Percentiles rank a stretch among this genome's conserved stretches.
Evolutionary conservation across 2,113 vertebrate species (phyloP).

Genomic region (Myocastor coypus): DNA sequence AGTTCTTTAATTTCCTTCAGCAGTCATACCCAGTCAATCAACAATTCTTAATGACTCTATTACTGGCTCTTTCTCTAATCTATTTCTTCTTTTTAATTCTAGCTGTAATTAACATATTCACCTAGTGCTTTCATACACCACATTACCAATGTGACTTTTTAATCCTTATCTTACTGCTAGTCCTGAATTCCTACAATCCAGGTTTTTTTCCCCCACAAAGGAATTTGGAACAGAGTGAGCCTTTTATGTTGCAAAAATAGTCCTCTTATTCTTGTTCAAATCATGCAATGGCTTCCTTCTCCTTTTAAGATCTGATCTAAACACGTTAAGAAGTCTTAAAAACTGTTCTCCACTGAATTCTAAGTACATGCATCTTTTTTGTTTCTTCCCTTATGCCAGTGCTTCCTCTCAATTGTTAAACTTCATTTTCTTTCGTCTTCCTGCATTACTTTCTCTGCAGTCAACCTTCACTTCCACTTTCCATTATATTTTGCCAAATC

Average conservation of each 20-base stretch:
- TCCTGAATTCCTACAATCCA: no score
- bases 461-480: background rate
- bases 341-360: background rate
- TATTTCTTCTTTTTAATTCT: constrained; percentile 14
- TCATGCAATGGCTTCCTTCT: background rate
- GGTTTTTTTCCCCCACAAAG: background rate
- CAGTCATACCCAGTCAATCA: background rate
- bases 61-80: background rate
- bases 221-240: background rate
- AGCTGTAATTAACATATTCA: background rate
- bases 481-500: background rate
- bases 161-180: no score
- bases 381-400: accelerated
- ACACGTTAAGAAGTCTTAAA: background rate
- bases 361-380: background rate
- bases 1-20: background rate
- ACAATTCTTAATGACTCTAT: background rate
- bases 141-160: background rate
- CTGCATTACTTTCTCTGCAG: background rate
- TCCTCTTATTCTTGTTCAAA: background rate
- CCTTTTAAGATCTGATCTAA: background rate
- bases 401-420: background rate
- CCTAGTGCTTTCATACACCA: background rate
- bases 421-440: background rate
- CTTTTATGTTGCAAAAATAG: background rate